Evolutionary conservation across 2,888 invertebrate species (phyloP).

Genomic region (Ormyrus nitidulus): DNA sequence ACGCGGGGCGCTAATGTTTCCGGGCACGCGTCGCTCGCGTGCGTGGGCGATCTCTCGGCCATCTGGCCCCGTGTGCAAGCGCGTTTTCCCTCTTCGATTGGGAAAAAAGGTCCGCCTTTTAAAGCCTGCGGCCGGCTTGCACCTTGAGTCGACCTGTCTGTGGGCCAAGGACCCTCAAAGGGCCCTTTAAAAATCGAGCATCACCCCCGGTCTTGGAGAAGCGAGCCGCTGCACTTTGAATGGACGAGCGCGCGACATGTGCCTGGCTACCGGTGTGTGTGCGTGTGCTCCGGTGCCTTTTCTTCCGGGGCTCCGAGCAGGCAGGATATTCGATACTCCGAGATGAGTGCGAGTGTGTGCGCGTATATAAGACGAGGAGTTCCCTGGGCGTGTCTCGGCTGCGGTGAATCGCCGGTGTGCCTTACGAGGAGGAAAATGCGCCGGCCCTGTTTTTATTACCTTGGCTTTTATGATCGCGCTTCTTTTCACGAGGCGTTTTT

Average conservation of each 20-base stretch:
- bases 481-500: constrained; percentile 27
- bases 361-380: constrained; percentile 23
- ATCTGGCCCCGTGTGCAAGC: constrained; percentile 64
- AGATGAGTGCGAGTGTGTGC: constrained; percentile 2
- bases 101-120: constrained; percentile 64
- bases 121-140: constrained; percentile 65
- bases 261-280: neutral
- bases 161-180: constrained; percentile 66
- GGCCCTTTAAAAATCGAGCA: constrained; percentile 67
- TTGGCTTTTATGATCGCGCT: constrained; percentile 40
- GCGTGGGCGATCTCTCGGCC: constrained; percentile 61
- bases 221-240: constrained; percentile 47
- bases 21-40: constrained; percentile 61
- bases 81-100: constrained; percentile 49
- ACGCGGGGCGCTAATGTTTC: constrained; percentile 14
- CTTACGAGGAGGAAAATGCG: constrained; percentile 29
- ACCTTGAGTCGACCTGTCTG: constrained; percentile 71
- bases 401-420: neutral
- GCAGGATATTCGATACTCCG: constrained; percentile 41
- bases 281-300: constrained; percentile 14
- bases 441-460: constrained; percentile 41
- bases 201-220: constrained; percentile 24
- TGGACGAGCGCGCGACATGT: neutral
- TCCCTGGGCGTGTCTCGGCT: neutral
- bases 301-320: constrained; percentile 14